Evolutionary conservation across 1,140 invertebrate species (phyloP).

Genomic region (Sycophila sp.): DNA sequence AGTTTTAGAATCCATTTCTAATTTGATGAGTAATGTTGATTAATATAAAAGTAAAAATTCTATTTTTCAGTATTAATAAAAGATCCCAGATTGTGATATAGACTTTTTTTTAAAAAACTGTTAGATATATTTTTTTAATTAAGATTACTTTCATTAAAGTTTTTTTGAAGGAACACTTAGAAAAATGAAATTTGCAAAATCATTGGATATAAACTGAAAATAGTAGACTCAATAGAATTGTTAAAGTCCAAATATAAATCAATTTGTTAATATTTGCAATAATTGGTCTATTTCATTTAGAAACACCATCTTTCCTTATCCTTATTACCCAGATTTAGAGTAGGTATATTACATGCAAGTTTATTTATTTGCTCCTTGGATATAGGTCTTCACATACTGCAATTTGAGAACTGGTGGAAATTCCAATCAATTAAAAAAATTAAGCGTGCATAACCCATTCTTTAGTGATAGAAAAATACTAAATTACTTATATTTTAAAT

Average conservation of each 20-base stretch:
- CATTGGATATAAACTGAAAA: no score
- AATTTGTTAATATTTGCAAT: background rate
- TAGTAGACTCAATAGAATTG: no score
- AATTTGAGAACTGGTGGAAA: background rate
- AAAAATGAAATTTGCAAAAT: no score
- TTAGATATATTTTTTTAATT: background rate
- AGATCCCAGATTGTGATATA: background rate
- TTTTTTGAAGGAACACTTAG: no score
- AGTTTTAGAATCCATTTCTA: background rate
- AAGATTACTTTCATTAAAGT: background rate
- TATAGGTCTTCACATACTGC: slow-evolving; percentile 9
- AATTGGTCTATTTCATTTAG: background rate
- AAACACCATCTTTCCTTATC: slow-evolving; percentile 10
- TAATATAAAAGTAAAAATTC: background rate
- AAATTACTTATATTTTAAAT: slow-evolving; percentile 9
- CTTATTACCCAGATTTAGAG: slow-evolving; percentile 1
- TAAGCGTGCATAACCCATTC: slow-evolving; percentile 30
- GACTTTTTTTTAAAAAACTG: background rate
- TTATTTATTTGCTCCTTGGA: background rate
- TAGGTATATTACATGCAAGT: background rate
- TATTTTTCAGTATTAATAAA: background rate
- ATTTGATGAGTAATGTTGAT: background rate
- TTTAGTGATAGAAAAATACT: background rate
- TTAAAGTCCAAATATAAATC: background rate
- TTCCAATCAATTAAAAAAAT: slow-evolving; percentile 2